These are phyloP conservation scores for Aptenodytes forsteri DNA, from an alignment of 2,113 vertebrate species.

Conservation along the genomic window DNA sequence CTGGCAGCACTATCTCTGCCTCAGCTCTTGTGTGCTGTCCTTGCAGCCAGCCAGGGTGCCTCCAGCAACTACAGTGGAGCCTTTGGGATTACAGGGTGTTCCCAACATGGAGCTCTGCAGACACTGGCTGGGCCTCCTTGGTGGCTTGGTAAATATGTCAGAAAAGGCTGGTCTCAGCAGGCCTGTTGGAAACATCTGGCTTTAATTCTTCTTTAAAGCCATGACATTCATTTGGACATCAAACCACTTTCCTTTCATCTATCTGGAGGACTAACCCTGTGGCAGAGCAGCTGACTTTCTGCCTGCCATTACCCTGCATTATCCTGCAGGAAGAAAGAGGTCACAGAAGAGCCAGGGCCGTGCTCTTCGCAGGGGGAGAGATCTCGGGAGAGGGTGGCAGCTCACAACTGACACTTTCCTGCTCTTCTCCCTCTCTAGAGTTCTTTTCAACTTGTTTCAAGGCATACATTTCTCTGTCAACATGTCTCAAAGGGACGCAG, in stretches of 20 bases:
- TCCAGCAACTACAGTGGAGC: neutral
- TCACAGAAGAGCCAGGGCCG: neutral
- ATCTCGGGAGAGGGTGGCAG: neutral
- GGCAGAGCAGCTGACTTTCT: constrained; percentile 31
- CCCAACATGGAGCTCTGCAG: neutral
- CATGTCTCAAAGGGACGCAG: neutral
- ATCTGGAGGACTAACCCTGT: neutral
- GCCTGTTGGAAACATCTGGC: constrained; percentile 51
- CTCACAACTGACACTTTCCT: neutral
- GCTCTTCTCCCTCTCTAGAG: neutral
- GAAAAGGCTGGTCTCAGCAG: constrained; percentile 15
- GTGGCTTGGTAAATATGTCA: neutral
- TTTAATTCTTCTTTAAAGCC: constrained; percentile 45
- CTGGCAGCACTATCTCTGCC: neutral
- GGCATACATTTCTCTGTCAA: neutral
- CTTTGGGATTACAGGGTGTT: neutral
- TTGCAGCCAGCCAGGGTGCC: neutral
- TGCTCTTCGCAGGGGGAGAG: neutral
- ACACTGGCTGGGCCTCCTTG: neutral
- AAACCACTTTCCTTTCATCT: constrained; percentile 58
- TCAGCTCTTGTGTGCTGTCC: neutral
- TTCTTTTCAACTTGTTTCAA: neutral
- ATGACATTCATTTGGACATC: constrained; percentile 26
- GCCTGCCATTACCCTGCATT: neutral
- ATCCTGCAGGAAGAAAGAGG: neutral